Evolutionary conservation across 1,140 invertebrate genomes (phyloP).

Genomic region (Melipona quadrifasciata): DNA sequence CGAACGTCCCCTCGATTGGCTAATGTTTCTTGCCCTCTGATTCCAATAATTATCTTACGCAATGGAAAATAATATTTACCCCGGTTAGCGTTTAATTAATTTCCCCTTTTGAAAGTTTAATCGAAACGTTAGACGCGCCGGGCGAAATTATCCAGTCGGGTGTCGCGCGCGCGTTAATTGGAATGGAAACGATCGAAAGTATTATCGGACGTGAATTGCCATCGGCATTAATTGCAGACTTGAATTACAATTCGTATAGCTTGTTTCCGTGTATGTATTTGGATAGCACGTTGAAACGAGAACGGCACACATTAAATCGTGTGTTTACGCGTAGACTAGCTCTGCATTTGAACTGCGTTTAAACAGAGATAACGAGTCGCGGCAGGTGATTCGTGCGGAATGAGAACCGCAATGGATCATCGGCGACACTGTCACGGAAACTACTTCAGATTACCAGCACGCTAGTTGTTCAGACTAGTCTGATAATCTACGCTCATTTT

Average conservation of each 20-base stretch:
- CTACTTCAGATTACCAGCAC: neutral
- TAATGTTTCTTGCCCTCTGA: neutral
- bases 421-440: neutral
- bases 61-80: neutral
- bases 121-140: neutral
- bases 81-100: neutral
- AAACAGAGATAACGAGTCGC: conserved; percentile 14
- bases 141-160: neutral
- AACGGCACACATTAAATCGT: neutral
- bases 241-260: conserved; percentile 2
- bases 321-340: neutral
- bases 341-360: neutral
- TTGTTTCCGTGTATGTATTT: neutral
- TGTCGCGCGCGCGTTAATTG: neutral
- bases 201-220: neutral
- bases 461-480: neutral
- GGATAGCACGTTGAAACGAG: neutral
- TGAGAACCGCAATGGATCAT: neutral
- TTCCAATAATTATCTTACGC: neutral
- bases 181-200: conserved; percentile 10
- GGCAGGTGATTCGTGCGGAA: neutral
- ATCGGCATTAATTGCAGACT: neutral
- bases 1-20: neutral
- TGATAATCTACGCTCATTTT: neutral
- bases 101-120: neutral